Evolutionary conservation across 1,140 invertebrate species (phyloP), one percentile per base, ranked within the genome.

Genomic region (Bombus pascuorum): DNA sequence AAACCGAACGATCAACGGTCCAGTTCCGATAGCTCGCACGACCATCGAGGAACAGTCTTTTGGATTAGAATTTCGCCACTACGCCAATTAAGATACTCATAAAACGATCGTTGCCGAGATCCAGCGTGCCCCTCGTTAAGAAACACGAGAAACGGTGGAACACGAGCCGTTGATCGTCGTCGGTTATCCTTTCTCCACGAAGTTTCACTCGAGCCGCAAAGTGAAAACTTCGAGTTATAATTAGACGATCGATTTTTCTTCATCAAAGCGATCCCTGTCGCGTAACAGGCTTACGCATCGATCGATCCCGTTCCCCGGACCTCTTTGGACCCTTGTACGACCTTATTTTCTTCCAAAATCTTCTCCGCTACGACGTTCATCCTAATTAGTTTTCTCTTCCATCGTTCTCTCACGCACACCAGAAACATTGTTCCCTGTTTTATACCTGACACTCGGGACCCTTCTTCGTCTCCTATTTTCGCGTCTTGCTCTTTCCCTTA

Each of bases 321-420:
- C 84, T 53, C 84, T 81, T 85, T 85, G 84, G 84, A 85, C 84
- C 84, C 84, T 75, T 81, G 59, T 65, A 68, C 84, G 78, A 85
- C 62, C 84, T 73, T 80, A 70, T 72, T 79, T 68, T 25, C 59
- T 57, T 42, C 9, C 66, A 77, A 77, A 74, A 47, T 70, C 70
- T n/a, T 57, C 37, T 42, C 22, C 59, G 32, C 42, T 34, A 74
- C 47, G 32, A 75, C 57, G 37, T 76, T 44, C 70, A 8, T 59
- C 10, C 32, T 71, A 37, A 47, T 83, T 79, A 39, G 4, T 57
- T 42, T 32, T 18, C 13, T 42, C 13, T 65, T 66, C 13, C 68
- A 32, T 32, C 74, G 10, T 34, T 53, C 28, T n/a, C n/a, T 44
- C 18, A 28, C 22, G 12, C 68, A 57, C 68, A 37, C n/a, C 68